These are phyloP conservation scores for Oceanodroma leucorhoa DNA, from an alignment of 2,797 vertebrate species.

Conservation along the genomic window DNA sequence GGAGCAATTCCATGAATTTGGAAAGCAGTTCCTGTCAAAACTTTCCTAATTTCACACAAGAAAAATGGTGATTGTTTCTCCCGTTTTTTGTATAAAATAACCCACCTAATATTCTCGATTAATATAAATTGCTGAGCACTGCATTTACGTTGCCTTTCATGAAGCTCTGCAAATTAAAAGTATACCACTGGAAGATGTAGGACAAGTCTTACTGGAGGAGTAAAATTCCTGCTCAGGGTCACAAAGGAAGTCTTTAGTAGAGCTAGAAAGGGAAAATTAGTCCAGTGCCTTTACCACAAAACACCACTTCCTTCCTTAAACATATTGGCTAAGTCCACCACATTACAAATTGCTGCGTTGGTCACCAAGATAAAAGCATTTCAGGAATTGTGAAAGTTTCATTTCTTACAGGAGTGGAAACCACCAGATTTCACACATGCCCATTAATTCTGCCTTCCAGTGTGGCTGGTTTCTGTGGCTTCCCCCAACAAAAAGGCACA, in stretches of 20 bases:
- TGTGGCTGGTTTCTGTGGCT: neutral
- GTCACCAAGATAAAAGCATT: neutral
- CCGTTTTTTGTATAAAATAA: neutral
- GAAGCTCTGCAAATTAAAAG: neutral
- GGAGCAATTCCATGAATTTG: neutral
- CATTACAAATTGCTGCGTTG: neutral
- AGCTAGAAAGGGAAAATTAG: neutral
- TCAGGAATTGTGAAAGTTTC: neutral
- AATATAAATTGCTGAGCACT: neutral
- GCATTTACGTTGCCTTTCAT: neutral
- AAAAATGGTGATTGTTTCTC: neutral
- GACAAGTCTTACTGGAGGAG: neutral
- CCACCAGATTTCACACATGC: neutral
- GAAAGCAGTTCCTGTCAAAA: neutral
- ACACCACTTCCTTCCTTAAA: neutral
- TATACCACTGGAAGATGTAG: neutral
- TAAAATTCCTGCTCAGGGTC: neutral
- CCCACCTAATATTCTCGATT: neutral
- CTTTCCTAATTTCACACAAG: neutral
- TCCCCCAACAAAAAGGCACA: neutral
- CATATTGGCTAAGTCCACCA: neutral
- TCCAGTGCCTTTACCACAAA: neutral
- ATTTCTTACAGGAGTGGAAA: neutral
- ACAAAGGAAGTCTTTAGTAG: neutral
- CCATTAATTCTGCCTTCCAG: neutral